phyloP scores from a whole-genome alignment of 2,113 vertebrate species.

The Gopherus evgoodei region DNA sequence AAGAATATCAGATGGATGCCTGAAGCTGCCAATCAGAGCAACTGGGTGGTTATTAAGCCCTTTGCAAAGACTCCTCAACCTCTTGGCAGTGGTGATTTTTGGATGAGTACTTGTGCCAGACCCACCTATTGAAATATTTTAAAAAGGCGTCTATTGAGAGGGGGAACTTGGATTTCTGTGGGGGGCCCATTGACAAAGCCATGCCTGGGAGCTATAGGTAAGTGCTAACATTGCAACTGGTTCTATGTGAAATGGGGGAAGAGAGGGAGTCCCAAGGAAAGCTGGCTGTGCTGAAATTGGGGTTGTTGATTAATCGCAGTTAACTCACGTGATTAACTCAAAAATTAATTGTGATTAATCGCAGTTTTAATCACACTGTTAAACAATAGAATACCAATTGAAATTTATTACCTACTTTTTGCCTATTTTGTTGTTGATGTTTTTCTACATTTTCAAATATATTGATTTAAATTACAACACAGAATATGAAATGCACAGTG shows the following conservation, averaged over 20 bases:
- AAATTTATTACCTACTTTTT: no score
- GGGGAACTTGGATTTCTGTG: background rate
- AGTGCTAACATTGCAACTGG: rapidly evolving
- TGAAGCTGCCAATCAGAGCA: conserved; percentile 39
- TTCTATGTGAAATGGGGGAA: background rate
- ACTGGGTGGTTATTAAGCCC: conserved; percentile 37
- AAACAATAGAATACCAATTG: no score
- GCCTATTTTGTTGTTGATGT: no score
- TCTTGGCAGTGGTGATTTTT: conserved; percentile 27
- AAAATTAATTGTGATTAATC: no score
- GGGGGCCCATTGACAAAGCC: background rate
- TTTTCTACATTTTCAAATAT: no score
- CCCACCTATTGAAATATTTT: conserved; percentile 37
- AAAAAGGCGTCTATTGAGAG: conserved; percentile 44
- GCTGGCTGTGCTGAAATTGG: background rate
- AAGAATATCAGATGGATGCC: conserved; percentile 61
- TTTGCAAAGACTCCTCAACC: background rate
- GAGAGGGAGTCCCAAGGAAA: background rate
- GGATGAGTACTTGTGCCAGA: background rate
- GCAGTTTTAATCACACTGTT: no score
- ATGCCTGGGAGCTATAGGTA: background rate
- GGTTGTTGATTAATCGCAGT: no score
- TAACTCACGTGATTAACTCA: no score
- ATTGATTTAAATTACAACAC: no score
- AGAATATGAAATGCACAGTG: no score